Evolutionary conservation across 2,888 invertebrate genomes (phyloP).

Genomic region (Mellilla xanthometata): DNA sequence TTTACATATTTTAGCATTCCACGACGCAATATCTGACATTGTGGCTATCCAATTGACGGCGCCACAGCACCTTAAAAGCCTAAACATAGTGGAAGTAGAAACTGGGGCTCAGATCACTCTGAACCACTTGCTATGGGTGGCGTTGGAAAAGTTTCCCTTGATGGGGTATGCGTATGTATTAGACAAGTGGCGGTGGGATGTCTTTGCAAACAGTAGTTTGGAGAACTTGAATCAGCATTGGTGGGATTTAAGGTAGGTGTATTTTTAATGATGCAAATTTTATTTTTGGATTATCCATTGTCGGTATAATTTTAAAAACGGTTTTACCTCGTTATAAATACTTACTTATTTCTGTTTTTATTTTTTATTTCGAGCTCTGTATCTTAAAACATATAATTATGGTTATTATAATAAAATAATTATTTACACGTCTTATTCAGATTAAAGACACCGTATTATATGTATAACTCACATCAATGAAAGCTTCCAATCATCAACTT

Average conservation of each 20-base stretch:
- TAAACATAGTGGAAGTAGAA: constrained; percentile 63
- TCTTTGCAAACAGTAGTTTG: constrained; percentile 59
- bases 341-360: no score
- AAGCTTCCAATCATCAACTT: no score
- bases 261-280: no score
- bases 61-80: constrained; percentile 70
- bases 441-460: no score
- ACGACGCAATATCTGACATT: constrained; percentile 85
- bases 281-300: no score
- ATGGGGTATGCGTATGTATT: constrained; percentile 72
- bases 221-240: constrained; percentile 71
- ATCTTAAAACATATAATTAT: no score
- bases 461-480: no score
- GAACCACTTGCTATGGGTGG: constrained; percentile 70
- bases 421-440: no score
- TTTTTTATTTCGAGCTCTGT: no score
- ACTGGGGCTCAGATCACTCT: constrained; percentile 57
- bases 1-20: constrained; percentile 73
- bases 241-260: constrained; percentile 67
- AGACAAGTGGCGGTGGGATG: constrained; percentile 74
- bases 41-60: constrained; percentile 82
- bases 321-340: no score
- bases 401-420: no score
- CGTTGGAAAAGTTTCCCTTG: constrained; percentile 68
- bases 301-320: no score